Conservation (phyloP, 1,140 invertebrate genomes). For the Drosophila virilis region DNA sequence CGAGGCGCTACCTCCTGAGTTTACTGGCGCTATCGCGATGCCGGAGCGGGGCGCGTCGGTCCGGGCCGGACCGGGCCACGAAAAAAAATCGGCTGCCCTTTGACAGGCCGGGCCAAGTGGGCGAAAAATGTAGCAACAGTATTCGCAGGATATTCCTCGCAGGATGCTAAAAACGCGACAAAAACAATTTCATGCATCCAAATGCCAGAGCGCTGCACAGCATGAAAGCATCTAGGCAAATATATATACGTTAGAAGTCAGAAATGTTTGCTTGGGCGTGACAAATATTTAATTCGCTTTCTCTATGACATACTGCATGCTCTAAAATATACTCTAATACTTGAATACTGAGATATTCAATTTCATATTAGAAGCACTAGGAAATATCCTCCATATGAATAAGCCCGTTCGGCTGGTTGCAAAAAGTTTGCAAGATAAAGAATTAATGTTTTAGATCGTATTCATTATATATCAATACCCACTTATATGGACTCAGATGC, state of each 20-base stretch:
- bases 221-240: conserved; percentile 39
- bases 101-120: conserved; percentile 31
- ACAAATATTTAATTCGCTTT: background rate
- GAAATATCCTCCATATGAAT: too few relatives aligned
- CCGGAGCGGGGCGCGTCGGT: conserved; percentile 46
- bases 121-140: conserved; percentile 49
- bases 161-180: conserved; percentile 68
- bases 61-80: background rate
- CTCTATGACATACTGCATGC: too few relatives aligned
- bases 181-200: conserved; percentile 81
- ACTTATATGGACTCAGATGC: too few relatives aligned
- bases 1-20: conserved; percentile 41
- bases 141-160: conserved; percentile 49
- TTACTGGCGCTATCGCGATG: conserved; percentile 75
- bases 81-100: conserved; percentile 65
- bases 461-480: too few relatives aligned
- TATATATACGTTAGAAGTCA: conserved; percentile 10
- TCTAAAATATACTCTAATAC: too few relatives aligned
- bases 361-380: too few relatives aligned
- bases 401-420: too few relatives aligned
- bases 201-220: conserved; percentile 62
- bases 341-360: too few relatives aligned
- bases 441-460: too few relatives aligned
- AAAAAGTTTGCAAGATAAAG: too few relatives aligned
- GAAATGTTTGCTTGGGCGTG: background rate